These are phyloP conservation scores for Cossypha niveicapilla DNA, from an alignment of 2,797 vertebrate genomes.

Conservation along the genomic window DNA sequence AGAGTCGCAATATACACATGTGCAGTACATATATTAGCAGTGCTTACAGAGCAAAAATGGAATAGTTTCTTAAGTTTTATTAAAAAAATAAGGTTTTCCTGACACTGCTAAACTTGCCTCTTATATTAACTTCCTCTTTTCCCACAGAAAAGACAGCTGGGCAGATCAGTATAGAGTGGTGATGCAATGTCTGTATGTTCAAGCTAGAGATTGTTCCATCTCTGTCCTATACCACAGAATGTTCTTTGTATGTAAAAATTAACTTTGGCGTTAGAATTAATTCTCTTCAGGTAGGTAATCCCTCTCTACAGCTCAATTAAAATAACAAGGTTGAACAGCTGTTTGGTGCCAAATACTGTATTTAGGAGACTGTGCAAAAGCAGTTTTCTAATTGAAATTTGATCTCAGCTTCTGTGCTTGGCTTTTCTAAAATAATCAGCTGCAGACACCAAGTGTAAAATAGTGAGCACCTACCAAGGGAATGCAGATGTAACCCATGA, in stretches of 20 bases:
- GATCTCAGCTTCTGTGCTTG: not conserved
- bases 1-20: not conserved
- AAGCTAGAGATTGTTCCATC: not conserved
- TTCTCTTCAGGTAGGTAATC: not conserved
- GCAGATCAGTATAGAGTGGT: not conserved
- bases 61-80: not conserved
- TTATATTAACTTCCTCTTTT: not conserved
- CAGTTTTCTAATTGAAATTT: not conserved
- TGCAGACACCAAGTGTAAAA: not conserved
- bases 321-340: not conserved
- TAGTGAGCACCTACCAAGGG: fast-evolving
- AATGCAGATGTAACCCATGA: not conserved
- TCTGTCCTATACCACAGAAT: not conserved
- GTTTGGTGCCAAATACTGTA: not conserved
- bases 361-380: not conserved
- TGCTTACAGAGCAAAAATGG: not conserved
- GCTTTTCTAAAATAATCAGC: not conserved
- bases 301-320: not conserved
- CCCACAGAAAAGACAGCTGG: not conserved
- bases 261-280: not conserved
- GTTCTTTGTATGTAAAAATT: not conserved
- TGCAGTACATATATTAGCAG: not conserved
- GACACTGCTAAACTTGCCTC: not conserved
- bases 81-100: not conserved
- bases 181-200: not conserved